Conservation (phyloP, 2,888 invertebrate species). For the Ectropis crepuscularia region DNA sequence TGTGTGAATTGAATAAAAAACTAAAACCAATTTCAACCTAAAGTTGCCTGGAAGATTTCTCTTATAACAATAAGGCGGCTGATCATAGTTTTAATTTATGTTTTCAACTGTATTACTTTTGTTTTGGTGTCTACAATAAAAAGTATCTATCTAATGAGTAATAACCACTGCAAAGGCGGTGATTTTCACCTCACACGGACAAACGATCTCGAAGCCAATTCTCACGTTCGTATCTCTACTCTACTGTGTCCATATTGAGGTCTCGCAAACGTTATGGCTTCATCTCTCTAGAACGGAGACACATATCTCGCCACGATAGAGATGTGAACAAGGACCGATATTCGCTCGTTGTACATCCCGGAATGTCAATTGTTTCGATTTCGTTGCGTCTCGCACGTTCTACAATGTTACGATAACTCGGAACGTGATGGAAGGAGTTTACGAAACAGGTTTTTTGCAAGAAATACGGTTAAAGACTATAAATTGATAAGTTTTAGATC, state of each 20-base stretch:
- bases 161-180: too few relatives aligned
- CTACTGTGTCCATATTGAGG: background rate
- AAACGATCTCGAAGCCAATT: background rate
- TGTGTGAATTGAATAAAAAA: too few relatives aligned
- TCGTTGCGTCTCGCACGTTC: constrained; percentile 17
- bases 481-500: background rate
- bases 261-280: constrained; percentile 3
- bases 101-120: too few relatives aligned
- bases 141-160: too few relatives aligned
- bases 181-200: too few relatives aligned
- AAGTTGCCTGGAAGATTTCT: too few relatives aligned
- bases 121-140: too few relatives aligned
- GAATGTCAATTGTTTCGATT: constrained; percentile 20
- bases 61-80: too few relatives aligned
- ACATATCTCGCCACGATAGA: background rate
- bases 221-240: background rate
- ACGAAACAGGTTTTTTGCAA: background rate
- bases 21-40: too few relatives aligned
- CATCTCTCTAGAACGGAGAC: background rate
- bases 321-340: constrained; percentile 3
- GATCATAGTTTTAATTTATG: too few relatives aligned
- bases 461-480: constrained; percentile 9
- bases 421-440: background rate
- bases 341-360: constrained; percentile 3
- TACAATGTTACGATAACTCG: constrained; percentile 13